These are phyloP conservation scores for Brachystomella parvula DNA, from an alignment of 1,140 invertebrate genomes.

Conservation along the genomic window DNA sequence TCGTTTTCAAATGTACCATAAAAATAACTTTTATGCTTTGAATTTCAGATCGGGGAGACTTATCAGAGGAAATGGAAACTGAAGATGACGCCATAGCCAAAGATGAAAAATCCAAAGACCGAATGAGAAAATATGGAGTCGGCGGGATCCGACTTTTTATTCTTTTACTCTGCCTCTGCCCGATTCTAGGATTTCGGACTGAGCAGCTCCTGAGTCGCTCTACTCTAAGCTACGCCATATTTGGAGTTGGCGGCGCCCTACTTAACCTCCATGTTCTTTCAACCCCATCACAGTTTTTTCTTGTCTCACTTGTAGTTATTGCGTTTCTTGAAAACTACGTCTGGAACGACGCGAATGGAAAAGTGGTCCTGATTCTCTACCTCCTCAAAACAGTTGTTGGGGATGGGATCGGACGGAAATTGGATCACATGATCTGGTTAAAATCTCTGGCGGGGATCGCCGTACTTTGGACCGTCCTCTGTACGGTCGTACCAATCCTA, in stretches of 20 bases:
- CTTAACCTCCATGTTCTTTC: slow-evolving; percentile 14
- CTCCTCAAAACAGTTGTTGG: slow-evolving; percentile 13
- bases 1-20: too few species aligned
- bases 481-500: neutral
- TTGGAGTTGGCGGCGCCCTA: slow-evolving; percentile 14
- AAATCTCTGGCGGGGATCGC: neutral
- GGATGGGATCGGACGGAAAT: slow-evolving; percentile 4
- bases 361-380: slow-evolving; percentile 2
- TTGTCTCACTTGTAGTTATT: neutral
- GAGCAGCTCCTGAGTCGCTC: neutral
- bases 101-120: neutral
- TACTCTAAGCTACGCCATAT: slow-evolving; percentile 1
- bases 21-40: neutral
- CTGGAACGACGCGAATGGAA: too few species aligned
- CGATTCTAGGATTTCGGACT: neutral
- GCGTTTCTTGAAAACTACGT: neutral
- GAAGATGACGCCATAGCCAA: too few species aligned
- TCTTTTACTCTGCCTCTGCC: neutral
- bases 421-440: slow-evolving; percentile 12
- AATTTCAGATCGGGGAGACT: neutral
- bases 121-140: slow-evolving; percentile 9
- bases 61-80: neutral
- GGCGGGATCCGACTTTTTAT: slow-evolving; percentile 6
- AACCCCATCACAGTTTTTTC: neutral
- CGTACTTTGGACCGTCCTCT: slow-evolving; percentile 1